phyloP scores from a whole-genome alignment of 2,797 vertebrate species.

The Paguma larvata region DNA sequence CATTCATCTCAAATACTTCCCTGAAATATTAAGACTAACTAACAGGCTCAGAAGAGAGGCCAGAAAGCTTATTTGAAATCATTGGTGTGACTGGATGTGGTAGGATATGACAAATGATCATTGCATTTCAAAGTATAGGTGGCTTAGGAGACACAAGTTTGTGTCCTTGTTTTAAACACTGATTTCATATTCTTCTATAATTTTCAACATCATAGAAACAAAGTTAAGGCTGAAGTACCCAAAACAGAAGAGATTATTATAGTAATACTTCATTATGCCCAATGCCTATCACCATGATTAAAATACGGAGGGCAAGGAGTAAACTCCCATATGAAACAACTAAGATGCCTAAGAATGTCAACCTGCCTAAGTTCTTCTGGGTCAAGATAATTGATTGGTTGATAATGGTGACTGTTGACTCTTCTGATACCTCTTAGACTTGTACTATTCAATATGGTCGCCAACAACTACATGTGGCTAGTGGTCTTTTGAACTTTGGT shows the following conservation, averaged over 20 bases:
- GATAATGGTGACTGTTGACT: neutral
- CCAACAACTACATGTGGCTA: neutral
- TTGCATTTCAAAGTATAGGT: neutral
- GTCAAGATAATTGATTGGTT: neutral
- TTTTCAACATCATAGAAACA: constrained; percentile 20
- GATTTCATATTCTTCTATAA: neutral
- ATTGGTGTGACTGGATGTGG: neutral
- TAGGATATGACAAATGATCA: neutral
- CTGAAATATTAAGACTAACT: neutral
- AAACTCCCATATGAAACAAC: neutral
- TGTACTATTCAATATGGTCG: neutral
- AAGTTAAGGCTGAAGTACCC: neutral
- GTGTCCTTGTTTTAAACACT: neutral
- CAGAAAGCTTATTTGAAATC: neutral
- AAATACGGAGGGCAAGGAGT: neutral
- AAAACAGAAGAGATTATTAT: neutral
- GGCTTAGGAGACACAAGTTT: neutral
- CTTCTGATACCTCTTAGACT: neutral
- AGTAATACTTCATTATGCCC: neutral
- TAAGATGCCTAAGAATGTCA: neutral
- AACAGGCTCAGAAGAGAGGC: neutral
- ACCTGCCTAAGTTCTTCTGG: neutral
- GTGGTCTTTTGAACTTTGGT: neutral
- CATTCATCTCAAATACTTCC: neutral
- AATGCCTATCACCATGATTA: neutral